These are phyloP conservation scores for Urocolius indicus DNA, from an alignment of 2,113 vertebrate genomes.

Conservation along the genomic window DNA sequence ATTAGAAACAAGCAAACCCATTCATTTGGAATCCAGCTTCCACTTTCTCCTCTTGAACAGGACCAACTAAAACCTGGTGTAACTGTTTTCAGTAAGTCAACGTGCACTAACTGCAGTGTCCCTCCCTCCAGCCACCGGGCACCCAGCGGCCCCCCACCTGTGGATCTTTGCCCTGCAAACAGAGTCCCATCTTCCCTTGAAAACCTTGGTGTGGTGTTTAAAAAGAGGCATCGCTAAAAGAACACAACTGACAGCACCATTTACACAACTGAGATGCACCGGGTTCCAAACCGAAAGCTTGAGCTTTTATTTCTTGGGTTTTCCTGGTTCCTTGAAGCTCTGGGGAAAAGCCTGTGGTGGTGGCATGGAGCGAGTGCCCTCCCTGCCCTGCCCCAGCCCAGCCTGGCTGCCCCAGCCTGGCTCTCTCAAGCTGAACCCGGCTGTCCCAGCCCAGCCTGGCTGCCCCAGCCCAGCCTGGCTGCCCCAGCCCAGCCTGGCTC, in stretches of 20 bases:
- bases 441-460: too few species aligned
- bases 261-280: slow-evolving; percentile 88
- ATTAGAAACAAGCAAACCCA: slow-evolving; percentile 17
- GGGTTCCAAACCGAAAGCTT: slow-evolving; percentile 83
- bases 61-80: neutral
- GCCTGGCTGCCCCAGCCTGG: too few species aligned
- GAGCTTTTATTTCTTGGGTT: neutral
- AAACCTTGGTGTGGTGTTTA: neutral
- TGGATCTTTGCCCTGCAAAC: slow-evolving; percentile 71
- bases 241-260: slow-evolving; percentile 92
- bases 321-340: slow-evolving; percentile 68
- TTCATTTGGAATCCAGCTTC: slow-evolving; percentile 59
- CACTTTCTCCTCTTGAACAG: slow-evolving; percentile 52
- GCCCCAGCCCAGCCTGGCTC: too few species aligned
- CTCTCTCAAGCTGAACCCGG: too few species aligned
- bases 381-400: too few species aligned
- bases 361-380: too few species aligned
- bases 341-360: too few species aligned
- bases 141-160: slow-evolving; percentile 84
- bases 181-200: slow-evolving; percentile 74
- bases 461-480: too few species aligned
- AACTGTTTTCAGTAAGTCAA: slow-evolving; percentile 56
- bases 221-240: slow-evolving; percentile 84
- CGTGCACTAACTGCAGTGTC: slow-evolving; percentile 58
- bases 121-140: slow-evolving; percentile 43